Evolutionary conservation across 2,888 invertebrate species (phyloP).

Genomic region (Amiota minor): DNA sequence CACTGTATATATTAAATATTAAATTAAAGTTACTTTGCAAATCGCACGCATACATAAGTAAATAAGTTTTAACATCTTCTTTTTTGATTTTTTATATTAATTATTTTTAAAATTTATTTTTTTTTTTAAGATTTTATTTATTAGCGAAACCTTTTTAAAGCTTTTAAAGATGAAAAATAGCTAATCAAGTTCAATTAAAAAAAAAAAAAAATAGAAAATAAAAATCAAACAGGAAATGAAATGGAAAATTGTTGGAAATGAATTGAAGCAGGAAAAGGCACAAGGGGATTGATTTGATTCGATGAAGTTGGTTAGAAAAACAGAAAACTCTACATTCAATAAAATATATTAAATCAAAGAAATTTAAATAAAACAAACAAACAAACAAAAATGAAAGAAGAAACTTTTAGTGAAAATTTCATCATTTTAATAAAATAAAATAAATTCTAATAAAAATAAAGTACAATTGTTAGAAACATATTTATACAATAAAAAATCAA

Average conservation of each 20-base stretch:
- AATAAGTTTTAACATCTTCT: conserved; percentile 45
- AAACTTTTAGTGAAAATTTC: too few relatives aligned
- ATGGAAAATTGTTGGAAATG: conserved; percentile 14
- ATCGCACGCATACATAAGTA: conserved; percentile 14
- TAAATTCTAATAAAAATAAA: neutral
- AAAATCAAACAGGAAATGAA: neutral
- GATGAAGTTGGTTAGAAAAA: neutral
- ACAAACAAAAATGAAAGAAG: neutral
- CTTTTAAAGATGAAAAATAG: conserved; percentile 47
- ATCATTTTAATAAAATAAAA: neutral
- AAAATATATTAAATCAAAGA: conserved; percentile 6
- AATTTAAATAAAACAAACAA: neutral
- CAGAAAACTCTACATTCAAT: neutral
- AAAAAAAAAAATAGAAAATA: neutral
- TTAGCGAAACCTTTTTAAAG: conserved; percentile 70
- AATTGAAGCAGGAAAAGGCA: conserved; percentile 58
- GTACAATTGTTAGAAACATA: neutral
- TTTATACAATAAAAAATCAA: neutral
- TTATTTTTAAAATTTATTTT: conserved; percentile 30
- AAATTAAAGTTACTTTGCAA: too few relatives aligned
- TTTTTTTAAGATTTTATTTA: conserved; percentile 43
- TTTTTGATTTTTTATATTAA: conserved; percentile 41
- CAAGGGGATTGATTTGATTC: conserved; percentile 51
- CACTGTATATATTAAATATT: too few relatives aligned
- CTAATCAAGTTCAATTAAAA: neutral